Conservation (phyloP, 2,888 invertebrate genomes). For the Rhimphoctona megacephalus region DNA sequence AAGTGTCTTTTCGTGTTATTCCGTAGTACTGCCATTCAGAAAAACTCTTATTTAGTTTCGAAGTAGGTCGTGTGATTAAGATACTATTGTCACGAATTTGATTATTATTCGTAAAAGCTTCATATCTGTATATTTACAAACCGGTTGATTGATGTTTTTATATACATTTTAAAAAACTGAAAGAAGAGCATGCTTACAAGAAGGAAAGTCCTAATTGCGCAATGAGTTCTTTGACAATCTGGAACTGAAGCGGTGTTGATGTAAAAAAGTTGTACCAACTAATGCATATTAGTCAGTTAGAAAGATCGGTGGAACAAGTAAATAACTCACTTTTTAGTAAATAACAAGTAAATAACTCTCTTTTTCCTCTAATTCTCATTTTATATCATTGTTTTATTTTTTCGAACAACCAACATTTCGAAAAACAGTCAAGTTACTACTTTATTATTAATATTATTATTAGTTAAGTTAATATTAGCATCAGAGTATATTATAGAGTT, state of each 20-base stretch:
- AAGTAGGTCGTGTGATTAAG: not conserved
- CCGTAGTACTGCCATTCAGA: not conserved
- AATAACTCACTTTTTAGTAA: not conserved
- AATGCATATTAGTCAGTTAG: too few relatives aligned
- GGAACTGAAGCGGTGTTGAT: too few relatives aligned
- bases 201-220: too few relatives aligned
- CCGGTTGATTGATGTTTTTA: not conserved
- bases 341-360: too few relatives aligned
- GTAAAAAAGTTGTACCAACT: not conserved
- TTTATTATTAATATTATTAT: not conserved
- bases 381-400: not conserved
- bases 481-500: not conserved
- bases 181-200: too few relatives aligned
- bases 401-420: not conserved
- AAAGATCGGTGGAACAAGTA: not conserved
- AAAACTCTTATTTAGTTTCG: not conserved
- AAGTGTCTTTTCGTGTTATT: conserved; percentile 3
- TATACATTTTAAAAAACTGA: not conserved
- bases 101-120: not conserved
- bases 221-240: too few relatives aligned
- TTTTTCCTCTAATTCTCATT: not conserved
- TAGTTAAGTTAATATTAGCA: not conserved
- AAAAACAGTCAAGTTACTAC: not conserved
- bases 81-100: not conserved
- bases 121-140: not conserved